These are phyloP conservation scores for Cavia aperea DNA, from an alignment of 2,113 vertebrate species.

Conservation along the genomic window DNA sequence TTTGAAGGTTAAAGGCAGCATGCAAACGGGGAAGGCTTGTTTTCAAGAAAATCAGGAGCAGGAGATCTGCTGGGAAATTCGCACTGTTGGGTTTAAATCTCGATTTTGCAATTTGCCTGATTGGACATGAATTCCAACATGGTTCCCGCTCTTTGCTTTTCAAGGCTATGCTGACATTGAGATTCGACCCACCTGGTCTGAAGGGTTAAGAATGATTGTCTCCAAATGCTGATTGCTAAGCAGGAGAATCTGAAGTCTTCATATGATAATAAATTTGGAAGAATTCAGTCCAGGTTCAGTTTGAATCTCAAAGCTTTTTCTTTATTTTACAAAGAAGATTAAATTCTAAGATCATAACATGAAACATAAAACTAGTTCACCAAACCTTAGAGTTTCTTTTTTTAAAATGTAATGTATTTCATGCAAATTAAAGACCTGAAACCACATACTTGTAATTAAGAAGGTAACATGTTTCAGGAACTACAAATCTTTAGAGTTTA, in stretches of 20 bases:
- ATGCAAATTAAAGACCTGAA: slow-evolving; percentile 9
- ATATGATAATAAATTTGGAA: background rate
- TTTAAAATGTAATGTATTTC: background rate
- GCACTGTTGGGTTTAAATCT: slow-evolving; percentile 70
- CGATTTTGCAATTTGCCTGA: slow-evolving; percentile 58
- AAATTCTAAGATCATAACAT: background rate
- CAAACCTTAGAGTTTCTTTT: background rate
- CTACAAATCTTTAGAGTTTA: background rate
- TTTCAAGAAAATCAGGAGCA: slow-evolving; percentile 73
- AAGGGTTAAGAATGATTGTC: background rate
- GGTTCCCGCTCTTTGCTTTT: background rate
- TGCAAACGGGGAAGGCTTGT: slow-evolving; percentile 68
- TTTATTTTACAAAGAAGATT: slow-evolving; percentile 20
- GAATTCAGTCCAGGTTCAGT: background rate
- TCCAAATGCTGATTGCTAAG: background rate
- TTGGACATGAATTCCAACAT: background rate
- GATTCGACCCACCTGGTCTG: background rate
- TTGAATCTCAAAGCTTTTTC: slow-evolving; percentile 9
- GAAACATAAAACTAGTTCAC: background rate
- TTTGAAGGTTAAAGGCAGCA: slow-evolving; percentile 80
- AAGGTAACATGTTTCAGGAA: background rate
- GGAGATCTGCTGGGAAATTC: slow-evolving; percentile 70
- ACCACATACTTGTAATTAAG: slow-evolving; percentile 9
- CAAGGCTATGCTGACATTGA: background rate
- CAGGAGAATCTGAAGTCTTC: background rate